Conservation (phyloP, 2,888 invertebrate genomes). For the Apodemia hepburni region DNA sequence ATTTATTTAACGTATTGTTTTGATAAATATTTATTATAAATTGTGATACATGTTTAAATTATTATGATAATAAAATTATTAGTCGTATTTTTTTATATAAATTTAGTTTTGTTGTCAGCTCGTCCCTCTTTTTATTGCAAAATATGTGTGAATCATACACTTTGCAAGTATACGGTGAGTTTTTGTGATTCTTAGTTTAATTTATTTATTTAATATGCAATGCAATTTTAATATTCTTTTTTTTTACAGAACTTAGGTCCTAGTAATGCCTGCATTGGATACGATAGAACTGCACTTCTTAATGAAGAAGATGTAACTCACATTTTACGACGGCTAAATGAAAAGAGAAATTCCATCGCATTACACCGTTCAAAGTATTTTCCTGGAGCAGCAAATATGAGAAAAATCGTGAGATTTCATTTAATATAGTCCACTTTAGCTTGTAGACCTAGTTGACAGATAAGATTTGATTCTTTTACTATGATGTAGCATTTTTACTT, state of each 20-base stretch:
- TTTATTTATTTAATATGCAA: not conserved
- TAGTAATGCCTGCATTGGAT: slow-evolving; percentile 45
- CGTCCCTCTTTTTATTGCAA: slow-evolving; percentile 27
- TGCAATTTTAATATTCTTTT: not conserved
- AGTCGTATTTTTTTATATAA: slow-evolving; percentile 21
- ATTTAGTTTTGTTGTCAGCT: slow-evolving; percentile 5
- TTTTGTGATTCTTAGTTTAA: not conserved
- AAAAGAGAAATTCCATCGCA: slow-evolving; percentile 58
- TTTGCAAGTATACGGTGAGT: slow-evolving; percentile 29
- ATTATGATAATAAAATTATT: slow-evolving; percentile 23
- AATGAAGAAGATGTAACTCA: slow-evolving; percentile 43
- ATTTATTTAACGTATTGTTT: slow-evolving; percentile 5
- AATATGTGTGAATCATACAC: slow-evolving; percentile 29
- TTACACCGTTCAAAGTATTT: slow-evolving; percentile 48
- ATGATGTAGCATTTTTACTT: too few relatives aligned
- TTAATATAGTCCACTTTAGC: not conserved
- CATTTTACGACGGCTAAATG: slow-evolving; percentile 55
- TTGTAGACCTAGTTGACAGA: too few relatives aligned
- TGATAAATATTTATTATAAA: slow-evolving; percentile 15
- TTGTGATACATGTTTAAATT: slow-evolving; percentile 31
- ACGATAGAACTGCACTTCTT: slow-evolving; percentile 45
- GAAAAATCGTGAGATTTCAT: slow-evolving; percentile 50
- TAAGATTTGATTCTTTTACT: too few relatives aligned
- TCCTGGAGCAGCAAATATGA: slow-evolving; percentile 66
- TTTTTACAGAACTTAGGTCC: slow-evolving; percentile 40